These are phyloP conservation scores for Chamaea fasciata DNA, from an alignment of 2,113 vertebrate species.

Conservation along the genomic window DNA sequence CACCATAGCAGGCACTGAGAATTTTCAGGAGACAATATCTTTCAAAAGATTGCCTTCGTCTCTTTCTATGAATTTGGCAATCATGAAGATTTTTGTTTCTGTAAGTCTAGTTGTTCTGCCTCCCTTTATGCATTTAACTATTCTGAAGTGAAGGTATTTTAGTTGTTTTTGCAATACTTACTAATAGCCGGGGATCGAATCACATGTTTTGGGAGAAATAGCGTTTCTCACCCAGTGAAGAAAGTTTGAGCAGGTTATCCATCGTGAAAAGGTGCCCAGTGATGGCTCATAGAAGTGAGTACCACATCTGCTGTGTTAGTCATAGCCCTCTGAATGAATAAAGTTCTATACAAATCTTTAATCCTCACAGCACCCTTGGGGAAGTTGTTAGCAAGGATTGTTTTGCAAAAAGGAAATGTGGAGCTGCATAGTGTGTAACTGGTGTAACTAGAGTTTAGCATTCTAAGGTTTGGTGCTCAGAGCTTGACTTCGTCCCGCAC, in stretches of 20 bases:
- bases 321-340: background rate
- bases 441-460: background rate
- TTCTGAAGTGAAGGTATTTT: background rate
- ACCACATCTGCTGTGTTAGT: background rate
- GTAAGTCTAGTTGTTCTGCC: accelerated
- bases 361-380: background rate
- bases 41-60: background rate
- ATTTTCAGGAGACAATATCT: background rate
- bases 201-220: background rate
- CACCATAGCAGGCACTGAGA: background rate
- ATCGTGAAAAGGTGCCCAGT: background rate
- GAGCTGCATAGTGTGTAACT: background rate
- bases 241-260: background rate
- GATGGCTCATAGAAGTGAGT: background rate
- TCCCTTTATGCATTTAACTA: background rate
- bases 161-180: background rate
- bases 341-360: background rate
- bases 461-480: background rate
- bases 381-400: background rate
- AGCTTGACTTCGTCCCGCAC: background rate
- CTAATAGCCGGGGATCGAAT: background rate
- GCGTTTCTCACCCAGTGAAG: background rate
- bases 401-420: background rate
- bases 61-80: background rate
- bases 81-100: background rate